Evolutionary conservation across 1,140 invertebrate genomes (phyloP), one percentile per base, ranked within the genome.

Genomic region (Caenorhabditis latens): DNA sequence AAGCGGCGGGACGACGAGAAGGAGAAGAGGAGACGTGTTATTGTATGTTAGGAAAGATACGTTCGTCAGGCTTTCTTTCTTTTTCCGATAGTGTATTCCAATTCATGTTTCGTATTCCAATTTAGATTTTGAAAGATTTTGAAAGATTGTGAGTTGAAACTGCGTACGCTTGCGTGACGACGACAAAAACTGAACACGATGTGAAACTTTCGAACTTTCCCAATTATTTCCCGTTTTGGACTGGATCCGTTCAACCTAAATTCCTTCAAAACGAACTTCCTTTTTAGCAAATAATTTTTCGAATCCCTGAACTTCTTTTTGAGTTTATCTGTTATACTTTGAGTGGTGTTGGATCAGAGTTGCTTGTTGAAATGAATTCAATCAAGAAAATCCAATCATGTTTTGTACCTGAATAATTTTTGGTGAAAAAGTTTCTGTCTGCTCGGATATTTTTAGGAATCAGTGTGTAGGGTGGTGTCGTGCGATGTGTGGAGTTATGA

Each of bases 91-190:
- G 32, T 65, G 67, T 46, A 46, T 43, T 75, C 24, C 67, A 19
- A 46, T 46, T 75, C 43, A 42, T 14, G 11, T 46, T 46, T 46
- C 42, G 67, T 46, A 46, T 43, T 75, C 24, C 67, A 19, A 46
- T 46, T 75, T 19, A 42, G 11, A 19, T 46, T 46, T 14, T n/a
- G 6, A 4, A 16, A 65, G 61, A 65, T 65, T 75, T 75, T 75
- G 21, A 75, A 42, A 48, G n/a, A 43, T 61, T 61, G 57, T 43
- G 67, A 75, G 67, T 75, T 75, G 67, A 75, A 48, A 75, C 67
- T 75, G 67, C 67, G 61, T 40, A 65, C 61, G 61, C 57, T 61
- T 21, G 8, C 2, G 2, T 61, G 50, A 53, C 14, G 57, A 61
- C 32, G 32, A 32, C 32, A 61, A 65, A 65, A 42, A 65, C 8